These are phyloP conservation scores for Cyanistes caeruleus DNA, from an alignment of 2,113 vertebrate species.

Conservation along the genomic window DNA sequence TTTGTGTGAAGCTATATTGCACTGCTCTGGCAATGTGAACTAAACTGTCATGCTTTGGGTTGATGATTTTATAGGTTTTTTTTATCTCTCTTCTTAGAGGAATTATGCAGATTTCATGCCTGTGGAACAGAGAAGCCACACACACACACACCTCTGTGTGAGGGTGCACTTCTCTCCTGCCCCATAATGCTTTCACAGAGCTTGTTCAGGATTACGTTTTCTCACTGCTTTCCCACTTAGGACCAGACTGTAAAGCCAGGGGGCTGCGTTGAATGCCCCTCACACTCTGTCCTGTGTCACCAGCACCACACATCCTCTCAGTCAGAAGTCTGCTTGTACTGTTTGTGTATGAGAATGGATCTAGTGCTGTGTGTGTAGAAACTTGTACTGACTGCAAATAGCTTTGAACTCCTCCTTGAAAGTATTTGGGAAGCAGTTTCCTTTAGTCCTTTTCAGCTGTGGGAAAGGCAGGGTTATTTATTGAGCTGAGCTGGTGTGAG, in stretches of 20 bases:
- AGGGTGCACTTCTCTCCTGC: neutral
- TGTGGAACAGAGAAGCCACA: neutral
- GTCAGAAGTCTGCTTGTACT: neutral
- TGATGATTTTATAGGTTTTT: neutral
- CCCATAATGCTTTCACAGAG: neutral
- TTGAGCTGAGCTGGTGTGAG: neutral
- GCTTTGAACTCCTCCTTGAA: neutral
- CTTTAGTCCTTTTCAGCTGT: neutral
- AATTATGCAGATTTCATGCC: neutral
- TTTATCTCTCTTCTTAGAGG: neutral
- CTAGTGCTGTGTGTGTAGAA: neutral
- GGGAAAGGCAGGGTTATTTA: neutral
- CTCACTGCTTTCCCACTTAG: neutral
- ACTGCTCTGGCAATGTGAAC: neutral
- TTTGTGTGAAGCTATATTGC: neutral
- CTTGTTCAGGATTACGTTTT: neutral
- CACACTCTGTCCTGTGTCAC: neutral
- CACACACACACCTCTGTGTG: neutral
- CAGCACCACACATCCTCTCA: neutral
- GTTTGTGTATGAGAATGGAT: neutral
- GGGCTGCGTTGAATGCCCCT: neutral
- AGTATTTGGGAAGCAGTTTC: neutral
- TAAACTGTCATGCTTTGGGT: neutral
- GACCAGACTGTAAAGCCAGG: neutral
- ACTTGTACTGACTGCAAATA: fast-evolving